Evolutionary conservation across 2,888 invertebrate species (phyloP).

Genomic region (Agriopis leucophaearia): DNA sequence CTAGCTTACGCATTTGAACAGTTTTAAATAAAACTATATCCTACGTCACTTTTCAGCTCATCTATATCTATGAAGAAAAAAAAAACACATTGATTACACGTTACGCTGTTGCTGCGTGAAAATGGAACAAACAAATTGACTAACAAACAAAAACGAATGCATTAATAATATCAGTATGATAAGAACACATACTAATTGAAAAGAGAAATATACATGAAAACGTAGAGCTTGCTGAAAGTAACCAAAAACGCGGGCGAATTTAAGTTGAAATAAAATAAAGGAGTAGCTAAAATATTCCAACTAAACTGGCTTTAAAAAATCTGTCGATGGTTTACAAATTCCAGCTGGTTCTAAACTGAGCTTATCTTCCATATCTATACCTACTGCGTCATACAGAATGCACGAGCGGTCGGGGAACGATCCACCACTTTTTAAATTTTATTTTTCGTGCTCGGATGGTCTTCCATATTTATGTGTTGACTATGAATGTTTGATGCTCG

Average conservation of each 20-base stretch:
- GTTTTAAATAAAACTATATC: too few relatives aligned
- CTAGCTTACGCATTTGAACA: too few relatives aligned
- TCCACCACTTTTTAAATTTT: conserved; percentile 39
- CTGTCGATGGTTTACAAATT: conserved; percentile 24
- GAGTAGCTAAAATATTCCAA: conserved; percentile 7
- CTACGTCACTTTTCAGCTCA: too few relatives aligned
- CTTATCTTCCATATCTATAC: conserved; percentile 40
- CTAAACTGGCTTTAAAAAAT: conserved; percentile 19
- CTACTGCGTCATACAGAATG: conserved; percentile 36
- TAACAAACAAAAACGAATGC: too few relatives aligned
- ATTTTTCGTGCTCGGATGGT: conserved; percentile 34
- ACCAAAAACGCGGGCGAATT: not conserved
- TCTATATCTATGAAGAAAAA: too few relatives aligned
- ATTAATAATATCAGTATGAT: too few relatives aligned
- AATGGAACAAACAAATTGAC: too few relatives aligned
- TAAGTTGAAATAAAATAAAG: conserved; percentile 26
- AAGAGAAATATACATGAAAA: not conserved
- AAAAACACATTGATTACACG: too few relatives aligned
- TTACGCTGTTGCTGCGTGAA: too few relatives aligned
- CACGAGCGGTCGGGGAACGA: conserved; percentile 30
- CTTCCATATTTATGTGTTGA: conserved; percentile 38
- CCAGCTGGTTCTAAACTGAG: conserved; percentile 27
- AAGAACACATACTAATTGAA: not conserved
- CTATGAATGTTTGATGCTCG: conserved; percentile 35
- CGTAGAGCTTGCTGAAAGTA: not conserved